Evolutionary conservation across 2,113 vertebrate species (phyloP).

Genomic region (Atlantisia rogersi): DNA sequence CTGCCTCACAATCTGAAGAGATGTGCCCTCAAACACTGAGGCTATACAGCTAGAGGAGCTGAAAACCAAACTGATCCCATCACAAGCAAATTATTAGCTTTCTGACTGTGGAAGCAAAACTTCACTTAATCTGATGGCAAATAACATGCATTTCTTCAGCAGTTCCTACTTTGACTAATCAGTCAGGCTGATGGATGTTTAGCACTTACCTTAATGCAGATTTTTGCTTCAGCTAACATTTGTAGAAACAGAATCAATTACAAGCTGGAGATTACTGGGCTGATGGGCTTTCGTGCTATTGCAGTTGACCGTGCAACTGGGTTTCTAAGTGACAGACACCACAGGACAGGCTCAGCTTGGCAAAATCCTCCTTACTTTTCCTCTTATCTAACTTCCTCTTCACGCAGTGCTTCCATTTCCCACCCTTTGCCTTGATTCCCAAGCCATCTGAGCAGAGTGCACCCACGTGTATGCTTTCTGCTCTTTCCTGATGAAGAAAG

Average conservation of each 20-base stretch:
- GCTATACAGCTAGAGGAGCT: slow-evolving; percentile 26
- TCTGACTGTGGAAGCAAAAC: slow-evolving; percentile 73
- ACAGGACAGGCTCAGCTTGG: slow-evolving; percentile 37
- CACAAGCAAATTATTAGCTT: slow-evolving; percentile 70
- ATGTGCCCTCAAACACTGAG: slow-evolving; percentile 36
- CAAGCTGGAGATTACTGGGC: slow-evolving; percentile 54
- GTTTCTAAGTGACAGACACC: slow-evolving; percentile 48
- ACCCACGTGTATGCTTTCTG: background rate
- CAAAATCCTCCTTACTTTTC: slow-evolving; percentile 47
- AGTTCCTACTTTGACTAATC: slow-evolving; percentile 65
- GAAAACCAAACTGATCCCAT: slow-evolving; percentile 45
- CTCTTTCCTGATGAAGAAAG: background rate
- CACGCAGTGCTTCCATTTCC: slow-evolving; percentile 23
- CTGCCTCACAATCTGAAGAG: background rate
- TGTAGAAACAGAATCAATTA: slow-evolving; percentile 74
- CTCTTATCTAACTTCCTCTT: slow-evolving; percentile 5
- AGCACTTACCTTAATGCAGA: slow-evolving; percentile 71
- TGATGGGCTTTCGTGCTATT: slow-evolving; percentile 60
- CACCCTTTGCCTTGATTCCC: slow-evolving; percentile 14
- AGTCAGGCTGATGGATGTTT: slow-evolving; percentile 72
- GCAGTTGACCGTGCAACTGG: slow-evolving; percentile 47
- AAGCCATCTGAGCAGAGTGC: slow-evolving; percentile 1
- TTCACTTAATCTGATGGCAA: slow-evolving; percentile 74
- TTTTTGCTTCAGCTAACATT: slow-evolving; percentile 77
- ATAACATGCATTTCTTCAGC: slow-evolving; percentile 69